These are phyloP conservation scores for Xanthia icteritia DNA, from an alignment of 2,888 invertebrate genomes.

Conservation along the genomic window DNA sequence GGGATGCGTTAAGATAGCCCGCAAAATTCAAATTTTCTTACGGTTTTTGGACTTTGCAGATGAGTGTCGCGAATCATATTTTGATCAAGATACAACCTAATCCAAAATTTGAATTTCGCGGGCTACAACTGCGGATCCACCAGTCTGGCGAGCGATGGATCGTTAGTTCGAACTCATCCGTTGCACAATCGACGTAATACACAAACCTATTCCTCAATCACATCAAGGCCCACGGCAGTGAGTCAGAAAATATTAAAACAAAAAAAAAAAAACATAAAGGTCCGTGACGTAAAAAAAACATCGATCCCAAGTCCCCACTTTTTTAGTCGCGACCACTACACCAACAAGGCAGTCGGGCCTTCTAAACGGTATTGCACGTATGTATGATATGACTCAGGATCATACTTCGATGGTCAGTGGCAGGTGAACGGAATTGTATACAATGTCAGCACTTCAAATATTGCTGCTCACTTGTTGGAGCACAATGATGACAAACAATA, in stretches of 20 bases:
- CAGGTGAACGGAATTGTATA: background rate
- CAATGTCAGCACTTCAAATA: slow-evolving; percentile 12
- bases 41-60: too few species aligned
- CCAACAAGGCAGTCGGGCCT: background rate
- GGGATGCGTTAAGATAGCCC: too few species aligned
- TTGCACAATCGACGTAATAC: background rate
- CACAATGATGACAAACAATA: slow-evolving; percentile 39
- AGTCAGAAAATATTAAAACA: background rate
- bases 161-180: background rate
- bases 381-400: background rate
- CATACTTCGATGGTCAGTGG: background rate
- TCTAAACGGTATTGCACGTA: background rate
- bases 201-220: background rate
- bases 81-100: too few species aligned
- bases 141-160: background rate
- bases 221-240: background rate
- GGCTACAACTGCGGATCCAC: too few species aligned
- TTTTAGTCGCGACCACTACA: background rate
- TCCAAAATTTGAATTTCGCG: too few species aligned
- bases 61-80: too few species aligned
- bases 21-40: too few species aligned
- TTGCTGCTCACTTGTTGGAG: slow-evolving; percentile 12
- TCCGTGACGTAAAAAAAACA: background rate
- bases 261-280: background rate
- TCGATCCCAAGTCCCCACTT: background rate